Conservation (phyloP, 2,113 vertebrate genomes). For the Nerophis ophidion region DNA sequence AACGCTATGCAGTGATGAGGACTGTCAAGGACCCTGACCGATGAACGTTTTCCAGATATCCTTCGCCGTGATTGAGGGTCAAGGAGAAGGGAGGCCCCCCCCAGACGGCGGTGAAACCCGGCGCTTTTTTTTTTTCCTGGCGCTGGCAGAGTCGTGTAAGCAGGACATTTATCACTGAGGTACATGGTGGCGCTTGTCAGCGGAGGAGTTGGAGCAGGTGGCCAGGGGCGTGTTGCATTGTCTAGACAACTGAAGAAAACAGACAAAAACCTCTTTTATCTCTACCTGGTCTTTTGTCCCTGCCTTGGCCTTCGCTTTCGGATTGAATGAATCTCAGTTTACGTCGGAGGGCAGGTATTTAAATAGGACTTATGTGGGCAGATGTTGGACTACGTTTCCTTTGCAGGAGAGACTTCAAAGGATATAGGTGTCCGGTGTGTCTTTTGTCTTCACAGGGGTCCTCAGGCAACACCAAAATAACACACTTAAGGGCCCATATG, state of each 20-base stretch:
- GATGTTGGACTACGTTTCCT: constrained; percentile 1
- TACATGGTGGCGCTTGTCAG: constrained; percentile 46
- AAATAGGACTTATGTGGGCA: not conserved
- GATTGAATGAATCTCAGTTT: constrained; percentile 26
- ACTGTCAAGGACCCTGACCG: constrained; percentile 58
- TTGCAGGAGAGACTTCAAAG: constrained; percentile 51
- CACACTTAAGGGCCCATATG: constrained; percentile 40
- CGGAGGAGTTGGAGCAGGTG: constrained; percentile 64
- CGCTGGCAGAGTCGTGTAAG: constrained; percentile 51
- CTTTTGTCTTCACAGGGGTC: constrained; percentile 38
- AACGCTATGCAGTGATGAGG: constrained; percentile 56
- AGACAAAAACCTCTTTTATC: constrained; percentile 49
- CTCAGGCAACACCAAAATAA: constrained; percentile 55
- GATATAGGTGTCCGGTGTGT: constrained; percentile 37
- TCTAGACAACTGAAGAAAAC: constrained; percentile 50
- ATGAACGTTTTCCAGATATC: constrained; percentile 61
- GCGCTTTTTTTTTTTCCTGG: constrained; percentile 28
- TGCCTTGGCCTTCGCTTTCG: constrained; percentile 20
- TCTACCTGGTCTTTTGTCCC: constrained; percentile 46
- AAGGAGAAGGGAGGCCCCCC: constrained; percentile 14
- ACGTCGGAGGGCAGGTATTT: constrained; percentile 10
- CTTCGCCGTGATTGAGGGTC: constrained; percentile 32
- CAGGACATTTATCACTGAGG: constrained; percentile 47
- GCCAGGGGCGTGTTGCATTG: constrained; percentile 47
- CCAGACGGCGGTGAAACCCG: constrained; percentile 26